A percentile compares a stretch with the other conserved stretches of the same genome.
Evolutionary conservation across 2,888 invertebrate genomes (phyloP).

Genomic region (Lepidochitona cinerea): DNA sequence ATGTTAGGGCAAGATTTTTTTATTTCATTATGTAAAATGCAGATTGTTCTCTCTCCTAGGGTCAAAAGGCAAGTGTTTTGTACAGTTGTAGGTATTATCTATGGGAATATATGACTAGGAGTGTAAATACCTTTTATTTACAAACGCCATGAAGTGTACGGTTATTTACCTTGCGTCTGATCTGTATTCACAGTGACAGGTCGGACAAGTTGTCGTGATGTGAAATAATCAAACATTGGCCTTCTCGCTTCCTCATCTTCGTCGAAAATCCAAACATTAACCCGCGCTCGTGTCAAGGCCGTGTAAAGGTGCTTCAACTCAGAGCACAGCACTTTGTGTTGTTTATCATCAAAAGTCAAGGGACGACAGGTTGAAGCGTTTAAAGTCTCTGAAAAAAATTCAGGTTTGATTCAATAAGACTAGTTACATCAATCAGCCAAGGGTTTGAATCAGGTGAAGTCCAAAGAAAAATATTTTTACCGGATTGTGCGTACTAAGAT

Average conservation of each 20-base stretch:
- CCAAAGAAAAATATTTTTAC: no score
- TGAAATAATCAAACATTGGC: conserved; percentile 64
- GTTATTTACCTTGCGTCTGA: conserved; percentile 1
- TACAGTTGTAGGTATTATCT: no score
- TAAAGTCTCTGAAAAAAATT: conserved; percentile 42
- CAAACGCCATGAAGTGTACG: no score
- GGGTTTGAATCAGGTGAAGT: not conserved
- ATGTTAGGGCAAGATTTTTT: no score
- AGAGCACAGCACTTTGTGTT: conserved; percentile 61
- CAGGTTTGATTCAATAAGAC: not conserved
- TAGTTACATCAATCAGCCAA: not conserved
- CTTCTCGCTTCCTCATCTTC: conserved; percentile 51
- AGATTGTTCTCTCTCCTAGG: no score
- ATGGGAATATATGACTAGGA: no score
- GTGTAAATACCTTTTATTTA: no score
- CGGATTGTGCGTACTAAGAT: no score
- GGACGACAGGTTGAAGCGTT: conserved; percentile 29
- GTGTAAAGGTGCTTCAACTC: conserved; percentile 65
- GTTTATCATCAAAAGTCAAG: conserved; percentile 52
- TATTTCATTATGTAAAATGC: no score
- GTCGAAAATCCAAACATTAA: conserved; percentile 68
- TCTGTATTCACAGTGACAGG: conserved; percentile 4
- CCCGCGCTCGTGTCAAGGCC: conserved; percentile 60
- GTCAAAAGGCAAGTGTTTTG: no score
- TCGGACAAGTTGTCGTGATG: conserved; percentile 46